phyloP scores from a whole-genome alignment of 2,888 invertebrate species.

The Scaptomyza tumidula region DNA sequence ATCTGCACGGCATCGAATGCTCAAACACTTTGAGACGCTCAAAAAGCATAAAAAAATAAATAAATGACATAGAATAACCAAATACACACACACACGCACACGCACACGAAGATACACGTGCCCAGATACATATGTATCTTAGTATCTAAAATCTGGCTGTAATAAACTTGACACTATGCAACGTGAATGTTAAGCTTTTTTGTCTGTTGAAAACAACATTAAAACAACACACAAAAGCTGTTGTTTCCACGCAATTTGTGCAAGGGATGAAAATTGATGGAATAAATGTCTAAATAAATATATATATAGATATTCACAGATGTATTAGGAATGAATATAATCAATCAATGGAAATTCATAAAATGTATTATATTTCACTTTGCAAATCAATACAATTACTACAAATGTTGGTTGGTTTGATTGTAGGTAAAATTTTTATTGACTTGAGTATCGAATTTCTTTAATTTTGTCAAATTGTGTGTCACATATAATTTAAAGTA shows the following conservation, averaged over 20 bases:
- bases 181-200: conserved; percentile 26
- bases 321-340: not conserved
- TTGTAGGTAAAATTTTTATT: too few species aligned
- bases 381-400: not conserved
- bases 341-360: not conserved
- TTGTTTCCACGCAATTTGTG: not conserved
- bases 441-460: not conserved
- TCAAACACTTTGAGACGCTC: conserved; percentile 75
- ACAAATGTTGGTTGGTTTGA: too few species aligned
- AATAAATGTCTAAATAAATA: not conserved
- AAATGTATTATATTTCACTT: conserved; percentile 1
- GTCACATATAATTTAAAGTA: too few species aligned
- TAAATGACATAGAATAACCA: conserved; percentile 67
- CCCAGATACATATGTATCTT: conserved; percentile 9
- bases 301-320: not conserved
- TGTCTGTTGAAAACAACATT: not conserved
- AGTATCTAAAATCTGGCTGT: not conserved
- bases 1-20: conserved; percentile 73
- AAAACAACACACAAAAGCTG: not conserved
- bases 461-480: not conserved
- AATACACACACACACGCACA: conserved; percentile 40
- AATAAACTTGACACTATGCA: conserved; percentile 16
- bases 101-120: conserved; percentile 30
- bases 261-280: not conserved
- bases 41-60: conserved; percentile 71